Evolutionary conservation across 2,797 vertebrate genomes (phyloP).

Genomic region (Periophthalmus magnuspinnatus): DNA sequence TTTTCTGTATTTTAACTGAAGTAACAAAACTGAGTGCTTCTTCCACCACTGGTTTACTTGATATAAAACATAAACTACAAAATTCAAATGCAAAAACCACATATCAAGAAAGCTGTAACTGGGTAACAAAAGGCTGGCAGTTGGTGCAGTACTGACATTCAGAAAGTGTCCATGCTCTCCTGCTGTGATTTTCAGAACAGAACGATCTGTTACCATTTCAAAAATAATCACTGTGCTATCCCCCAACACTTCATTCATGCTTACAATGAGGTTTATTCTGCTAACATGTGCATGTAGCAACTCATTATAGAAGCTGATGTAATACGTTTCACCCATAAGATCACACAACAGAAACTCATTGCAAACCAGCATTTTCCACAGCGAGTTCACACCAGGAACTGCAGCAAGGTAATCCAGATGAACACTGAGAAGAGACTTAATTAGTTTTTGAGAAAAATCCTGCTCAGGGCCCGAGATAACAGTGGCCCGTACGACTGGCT

Average conservation of each 20-base stretch:
- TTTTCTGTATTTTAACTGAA: too few species aligned
- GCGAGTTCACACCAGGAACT: constrained; percentile 13
- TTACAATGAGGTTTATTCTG: constrained; percentile 3
- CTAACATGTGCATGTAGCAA: background rate
- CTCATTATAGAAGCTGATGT: constrained; percentile 8
- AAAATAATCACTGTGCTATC: background rate
- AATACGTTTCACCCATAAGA: constrained; percentile 5
- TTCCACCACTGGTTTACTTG: too few species aligned
- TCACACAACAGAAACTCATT: constrained; percentile 5
- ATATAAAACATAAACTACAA: too few species aligned
- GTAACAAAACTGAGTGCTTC: too few species aligned
- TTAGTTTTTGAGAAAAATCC: constrained; percentile 53
- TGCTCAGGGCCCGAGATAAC: constrained; percentile 42
- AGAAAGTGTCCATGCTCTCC: constrained; percentile 1
- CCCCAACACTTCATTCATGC: constrained; percentile 7
- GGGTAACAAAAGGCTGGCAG: background rate
- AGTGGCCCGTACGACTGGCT: constrained; percentile 21
- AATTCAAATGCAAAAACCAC: background rate
- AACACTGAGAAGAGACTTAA: constrained; percentile 46
- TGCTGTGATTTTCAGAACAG: constrained; percentile 5
- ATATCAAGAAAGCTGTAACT: background rate
- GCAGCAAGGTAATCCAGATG: constrained; percentile 34
- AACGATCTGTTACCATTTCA: background rate
- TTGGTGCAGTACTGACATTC: background rate
- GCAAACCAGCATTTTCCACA: constrained; percentile 8